Conservation (phyloP, 1,140 invertebrate genomes). For the Nilaparvata lugens region DNA sequence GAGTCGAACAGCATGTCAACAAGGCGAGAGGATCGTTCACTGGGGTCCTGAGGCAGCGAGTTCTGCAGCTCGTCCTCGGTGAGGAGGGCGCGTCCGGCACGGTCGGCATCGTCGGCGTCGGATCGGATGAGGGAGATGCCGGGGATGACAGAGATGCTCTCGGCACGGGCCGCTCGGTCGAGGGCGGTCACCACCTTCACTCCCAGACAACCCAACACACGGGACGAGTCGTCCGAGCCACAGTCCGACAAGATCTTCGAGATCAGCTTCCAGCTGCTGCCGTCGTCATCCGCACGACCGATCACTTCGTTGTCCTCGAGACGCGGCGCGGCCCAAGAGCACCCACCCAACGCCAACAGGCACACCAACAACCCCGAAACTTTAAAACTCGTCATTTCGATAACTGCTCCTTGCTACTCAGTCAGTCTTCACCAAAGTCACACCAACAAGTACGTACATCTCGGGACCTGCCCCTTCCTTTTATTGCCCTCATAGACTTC, state of each 20-base stretch:
- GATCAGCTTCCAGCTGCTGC: slow-evolving; percentile 26
- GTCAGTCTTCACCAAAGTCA: slow-evolving; percentile 2
- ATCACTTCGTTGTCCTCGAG: slow-evolving; percentile 20
- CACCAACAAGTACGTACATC: not conserved
- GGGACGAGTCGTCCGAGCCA: slow-evolving; percentile 22
- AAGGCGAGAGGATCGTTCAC: slow-evolving; percentile 41
- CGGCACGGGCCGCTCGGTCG: slow-evolving; percentile 44
- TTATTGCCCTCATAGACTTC: not conserved
- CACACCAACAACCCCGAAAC: slow-evolving; percentile 28
- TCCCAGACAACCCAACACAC: slow-evolving; percentile 44
- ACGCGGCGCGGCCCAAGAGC: slow-evolving; percentile 30
- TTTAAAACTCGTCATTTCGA: slow-evolving; percentile 2
- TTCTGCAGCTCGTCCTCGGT: slow-evolving; percentile 41
- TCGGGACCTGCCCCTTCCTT: not conserved
- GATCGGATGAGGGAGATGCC: slow-evolving; percentile 47
- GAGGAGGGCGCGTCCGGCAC: slow-evolving; percentile 37
- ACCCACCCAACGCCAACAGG: slow-evolving; percentile 22
- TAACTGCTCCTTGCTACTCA: not conserved
- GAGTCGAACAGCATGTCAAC: slow-evolving; percentile 44
- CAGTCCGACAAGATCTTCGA: slow-evolving; percentile 36
- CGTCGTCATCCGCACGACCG: not conserved
- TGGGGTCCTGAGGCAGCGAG: slow-evolving; percentile 40
- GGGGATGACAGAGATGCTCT: slow-evolving; percentile 43
- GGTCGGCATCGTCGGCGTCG: slow-evolving; percentile 34
- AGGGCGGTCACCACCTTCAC: slow-evolving; percentile 46